Base-by-base conservation (phyloP, 1,140 invertebrate species). In the Trypoxylus dichotomus region DNA sequence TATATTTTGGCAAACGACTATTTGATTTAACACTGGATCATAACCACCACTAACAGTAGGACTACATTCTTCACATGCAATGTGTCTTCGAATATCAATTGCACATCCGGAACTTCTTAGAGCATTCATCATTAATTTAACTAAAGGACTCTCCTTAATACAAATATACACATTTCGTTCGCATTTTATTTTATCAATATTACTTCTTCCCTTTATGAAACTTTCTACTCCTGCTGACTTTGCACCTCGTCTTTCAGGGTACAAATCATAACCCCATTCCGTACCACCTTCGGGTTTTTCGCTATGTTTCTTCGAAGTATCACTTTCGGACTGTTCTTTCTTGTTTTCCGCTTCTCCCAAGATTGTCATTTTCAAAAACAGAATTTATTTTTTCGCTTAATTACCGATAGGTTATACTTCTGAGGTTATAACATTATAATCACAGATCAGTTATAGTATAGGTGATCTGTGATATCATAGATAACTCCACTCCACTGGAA, bases 1-100 rank as follows among this genome's bases (percentile, higher is more conserved):
- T 73, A 91, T 90, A 89, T 99, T 98, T 85, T 98, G 94, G 83
- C 97, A 99, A 11, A 98, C 89, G 7, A 99, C 93, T 79, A 98
- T 92, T 92, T 97, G 96, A 89, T 97, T 97, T 42, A 93, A 84
- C 81, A 92, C 89, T 11, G 95, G 93, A 90, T 98, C 97, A 89
- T 96, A 98, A 15, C 97, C 97, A 41, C 97, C 97, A 83, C 91
- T 95, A 0, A 98, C 94, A 42, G 89, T 87, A 21, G 88, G 86
- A 83, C 94, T 91, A 87, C 97, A 99, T 21, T 93, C 90, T 90
- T 98, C 97, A 89, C 97, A 98, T 0, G 94, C 92, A 78, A 98
- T 92, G 85, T 98, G 97, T 79, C 97, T 90, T 19, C 93, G 87
- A 54, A 97, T 87, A 85, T 97, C 94, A 79, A 98, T 87, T 74